Evolutionary conservation across 2,113 vertebrate species (phyloP).

Genomic region (Myotis davidii): DNA sequence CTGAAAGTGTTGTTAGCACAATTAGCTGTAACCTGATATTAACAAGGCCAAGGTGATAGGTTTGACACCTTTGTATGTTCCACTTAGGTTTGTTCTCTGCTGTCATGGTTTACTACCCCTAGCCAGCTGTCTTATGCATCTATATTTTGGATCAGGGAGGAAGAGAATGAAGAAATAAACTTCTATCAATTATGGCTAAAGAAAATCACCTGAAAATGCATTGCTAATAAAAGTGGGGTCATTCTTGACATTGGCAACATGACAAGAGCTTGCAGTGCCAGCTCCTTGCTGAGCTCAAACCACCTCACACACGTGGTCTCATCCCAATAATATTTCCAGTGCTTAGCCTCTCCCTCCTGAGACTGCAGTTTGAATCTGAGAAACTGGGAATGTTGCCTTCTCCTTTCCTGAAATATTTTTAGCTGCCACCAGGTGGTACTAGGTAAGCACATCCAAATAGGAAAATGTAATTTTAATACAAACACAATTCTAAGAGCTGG

Average conservation of each 20-base stretch:
- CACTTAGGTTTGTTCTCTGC: not conserved
- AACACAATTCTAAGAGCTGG: not conserved
- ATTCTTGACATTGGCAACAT: not conserved
- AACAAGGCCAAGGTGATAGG: conserved; percentile 67
- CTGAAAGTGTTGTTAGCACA: conserved; percentile 19
- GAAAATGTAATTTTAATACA: not conserved
- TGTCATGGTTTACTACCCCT: not conserved
- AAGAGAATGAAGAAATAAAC: not conserved
- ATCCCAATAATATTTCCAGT: not conserved
- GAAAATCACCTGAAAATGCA: not conserved
- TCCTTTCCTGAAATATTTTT: conserved; percentile 62
- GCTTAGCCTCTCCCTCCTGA: not conserved
- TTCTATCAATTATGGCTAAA: not conserved
- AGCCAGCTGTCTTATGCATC: not conserved
- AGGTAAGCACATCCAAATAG: conserved; percentile 41
- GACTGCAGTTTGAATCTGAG: not conserved
- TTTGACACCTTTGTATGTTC: not conserved
- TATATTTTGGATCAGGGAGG: not conserved
- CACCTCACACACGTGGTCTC: no score
- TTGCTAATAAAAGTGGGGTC: not conserved
- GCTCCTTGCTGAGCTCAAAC: not conserved
- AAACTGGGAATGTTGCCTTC: not conserved
- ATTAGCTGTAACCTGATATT: conserved; percentile 59
- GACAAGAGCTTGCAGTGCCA: no score
- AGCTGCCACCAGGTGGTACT: conserved; percentile 76